These are phyloP conservation scores for Ectemnius continuus DNA, from an alignment of 2,888 invertebrate genomes.

Conservation along the genomic window DNA sequence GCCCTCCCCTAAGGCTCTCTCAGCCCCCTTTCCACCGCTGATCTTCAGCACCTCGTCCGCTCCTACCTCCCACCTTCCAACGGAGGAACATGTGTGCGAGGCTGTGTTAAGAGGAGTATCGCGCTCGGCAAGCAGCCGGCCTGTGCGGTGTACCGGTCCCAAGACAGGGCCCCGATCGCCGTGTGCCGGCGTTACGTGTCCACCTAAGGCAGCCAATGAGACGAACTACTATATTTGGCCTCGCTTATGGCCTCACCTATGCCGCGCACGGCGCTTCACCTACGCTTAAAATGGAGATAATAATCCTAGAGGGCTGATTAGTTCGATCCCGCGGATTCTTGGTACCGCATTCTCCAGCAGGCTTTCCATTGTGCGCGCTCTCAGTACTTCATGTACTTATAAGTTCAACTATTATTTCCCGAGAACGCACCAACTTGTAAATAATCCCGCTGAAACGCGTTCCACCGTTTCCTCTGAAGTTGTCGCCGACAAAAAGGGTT, in stretches of 20 bases:
- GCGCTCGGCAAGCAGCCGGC: constrained; percentile 43
- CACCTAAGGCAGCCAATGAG: constrained; percentile 55
- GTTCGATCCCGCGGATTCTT: constrained; percentile 46
- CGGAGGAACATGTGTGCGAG: constrained; percentile 51
- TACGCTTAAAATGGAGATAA: constrained; percentile 65
- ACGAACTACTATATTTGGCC: constrained; percentile 67
- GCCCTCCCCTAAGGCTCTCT: constrained; percentile 55
- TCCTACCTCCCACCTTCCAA: constrained; percentile 46
- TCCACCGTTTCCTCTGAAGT: too few relatives aligned
- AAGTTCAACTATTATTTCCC: too few relatives aligned
- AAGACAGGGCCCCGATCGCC: constrained; percentile 27
- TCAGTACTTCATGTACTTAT: constrained; percentile 27
- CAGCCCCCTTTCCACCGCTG: constrained; percentile 40
- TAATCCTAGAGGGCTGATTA: constrained; percentile 66
- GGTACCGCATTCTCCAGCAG: background rate
- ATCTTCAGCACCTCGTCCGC: constrained; percentile 41
- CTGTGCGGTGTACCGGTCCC: constrained; percentile 8
- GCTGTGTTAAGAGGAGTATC: constrained; percentile 50
- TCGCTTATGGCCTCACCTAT: constrained; percentile 53
- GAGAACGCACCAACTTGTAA: too few relatives aligned
- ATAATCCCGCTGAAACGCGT: too few relatives aligned
- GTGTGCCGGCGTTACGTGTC: constrained; percentile 45
- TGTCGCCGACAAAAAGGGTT: too few relatives aligned
- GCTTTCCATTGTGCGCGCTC: constrained; percentile 26
- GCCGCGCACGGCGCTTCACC: constrained; percentile 53